These are phyloP conservation scores for Sinella curviseta DNA, from an alignment of 1,140 invertebrate genomes.

Conservation along the genomic window DNA sequence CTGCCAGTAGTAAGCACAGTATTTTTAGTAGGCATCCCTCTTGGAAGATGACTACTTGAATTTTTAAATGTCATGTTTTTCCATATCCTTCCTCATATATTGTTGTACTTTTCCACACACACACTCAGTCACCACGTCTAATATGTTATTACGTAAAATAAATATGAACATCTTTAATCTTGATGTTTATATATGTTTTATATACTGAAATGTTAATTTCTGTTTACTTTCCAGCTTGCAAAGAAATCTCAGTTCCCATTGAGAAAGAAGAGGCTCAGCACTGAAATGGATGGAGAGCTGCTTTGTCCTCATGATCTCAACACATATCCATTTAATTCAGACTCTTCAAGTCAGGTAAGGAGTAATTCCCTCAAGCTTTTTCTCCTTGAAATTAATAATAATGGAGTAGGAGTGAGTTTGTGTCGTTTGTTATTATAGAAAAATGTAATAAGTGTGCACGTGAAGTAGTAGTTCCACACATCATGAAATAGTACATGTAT, in stretches of 20 bases:
- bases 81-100: too few species aligned
- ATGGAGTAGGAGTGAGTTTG: too few species aligned
- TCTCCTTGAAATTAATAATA: too few species aligned
- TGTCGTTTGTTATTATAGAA: neutral
- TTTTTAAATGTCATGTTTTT: too few species aligned
- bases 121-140: too few species aligned
- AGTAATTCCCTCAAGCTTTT: neutral
- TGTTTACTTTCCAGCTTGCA: slow-evolving; percentile 26
- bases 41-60: too few species aligned
- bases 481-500: neutral
- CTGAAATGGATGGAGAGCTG: slow-evolving; percentile 43
- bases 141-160: too few species aligned
- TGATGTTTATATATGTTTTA: too few species aligned
- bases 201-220: neutral
- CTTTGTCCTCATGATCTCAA: slow-evolving; percentile 45
- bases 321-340: slow-evolving; percentile 38
- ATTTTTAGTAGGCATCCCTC: too few species aligned
- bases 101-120: too few species aligned
- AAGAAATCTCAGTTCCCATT: slow-evolving; percentile 47
- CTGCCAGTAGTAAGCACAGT: too few species aligned
- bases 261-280: slow-evolving; percentile 46
- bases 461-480: neutral
- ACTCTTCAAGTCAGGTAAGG: slow-evolving; percentile 38
- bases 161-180: too few species aligned
- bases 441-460: neutral